These are phyloP conservation scores for Seriola quinqueradiata DNA, from an alignment of 2,113 vertebrate genomes.

Conservation along the genomic window DNA sequence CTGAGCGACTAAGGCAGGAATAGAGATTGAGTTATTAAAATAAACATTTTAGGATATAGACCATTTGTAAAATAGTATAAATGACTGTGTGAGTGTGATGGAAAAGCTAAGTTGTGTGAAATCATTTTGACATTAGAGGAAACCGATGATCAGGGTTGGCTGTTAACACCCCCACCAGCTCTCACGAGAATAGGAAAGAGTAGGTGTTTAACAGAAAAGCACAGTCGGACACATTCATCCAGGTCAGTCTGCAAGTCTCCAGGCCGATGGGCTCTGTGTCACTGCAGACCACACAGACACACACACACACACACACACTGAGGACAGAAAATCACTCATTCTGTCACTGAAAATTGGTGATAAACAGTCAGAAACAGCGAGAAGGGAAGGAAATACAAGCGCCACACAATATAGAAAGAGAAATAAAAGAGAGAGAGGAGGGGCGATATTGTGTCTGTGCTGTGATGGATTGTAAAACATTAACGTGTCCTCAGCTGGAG, in stretches of 20 bases:
- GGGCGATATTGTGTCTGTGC: slow-evolving; percentile 50
- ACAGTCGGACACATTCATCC: background rate
- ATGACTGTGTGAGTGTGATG: background rate
- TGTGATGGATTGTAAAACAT: slow-evolving; percentile 18
- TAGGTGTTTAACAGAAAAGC: slow-evolving; percentile 8
- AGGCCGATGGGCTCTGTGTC: slow-evolving; percentile 2
- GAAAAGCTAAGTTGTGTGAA: background rate
- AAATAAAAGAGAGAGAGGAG: slow-evolving; percentile 81
- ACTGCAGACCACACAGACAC: slow-evolving; percentile 15
- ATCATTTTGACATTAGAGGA: slow-evolving; percentile 64
- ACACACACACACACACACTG: slow-evolving; percentile 11
- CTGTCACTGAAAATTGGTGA: slow-evolving; percentile 10
- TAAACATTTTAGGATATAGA: background rate
- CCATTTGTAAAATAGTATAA: background rate
- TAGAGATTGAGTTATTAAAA: background rate
- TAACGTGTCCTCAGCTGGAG: background rate
- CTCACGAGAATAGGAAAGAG: background rate
- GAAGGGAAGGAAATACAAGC: background rate
- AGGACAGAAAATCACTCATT: slow-evolving; percentile 9
- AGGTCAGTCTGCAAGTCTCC: slow-evolving; percentile 3
- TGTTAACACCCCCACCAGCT: background rate
- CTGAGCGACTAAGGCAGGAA: background rate
- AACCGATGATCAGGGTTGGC: background rate
- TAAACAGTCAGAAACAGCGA: slow-evolving; percentile 11
- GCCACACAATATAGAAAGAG: background rate